phyloP scores from a whole-genome alignment of 2,888 invertebrate genomes.

The Cerastoderma edule region DNA sequence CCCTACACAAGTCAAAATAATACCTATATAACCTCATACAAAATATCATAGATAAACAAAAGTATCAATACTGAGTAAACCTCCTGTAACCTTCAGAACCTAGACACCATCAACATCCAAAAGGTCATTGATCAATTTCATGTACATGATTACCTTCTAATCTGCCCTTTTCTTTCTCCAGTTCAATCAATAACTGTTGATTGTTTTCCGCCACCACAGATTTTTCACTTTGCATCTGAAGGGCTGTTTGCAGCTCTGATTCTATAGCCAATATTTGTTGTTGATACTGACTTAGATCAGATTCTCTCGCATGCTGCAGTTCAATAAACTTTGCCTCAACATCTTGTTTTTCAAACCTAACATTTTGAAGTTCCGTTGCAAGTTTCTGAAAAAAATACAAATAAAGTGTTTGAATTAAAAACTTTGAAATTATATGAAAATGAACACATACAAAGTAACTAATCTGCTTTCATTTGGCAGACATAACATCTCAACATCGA shows the following conservation, averaged over 20 bases:
- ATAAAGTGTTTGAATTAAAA: too few species aligned
- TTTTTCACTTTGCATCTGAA: constrained; percentile 57
- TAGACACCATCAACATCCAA: too few species aligned
- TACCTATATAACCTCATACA: too few species aligned
- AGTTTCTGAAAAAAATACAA: constrained; percentile 66
- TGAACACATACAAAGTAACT: too few species aligned
- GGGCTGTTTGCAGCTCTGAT: constrained; percentile 59
- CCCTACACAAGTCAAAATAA: too few species aligned
- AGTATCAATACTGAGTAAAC: too few species aligned
- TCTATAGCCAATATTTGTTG: constrained; percentile 70
- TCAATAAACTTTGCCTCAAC: constrained; percentile 68
- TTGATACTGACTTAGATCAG: constrained; percentile 67
- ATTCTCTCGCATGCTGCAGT: constrained; percentile 64
- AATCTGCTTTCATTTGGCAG: too few species aligned
- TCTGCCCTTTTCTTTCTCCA: constrained; percentile 83
- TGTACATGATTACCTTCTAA: constrained; percentile 78
- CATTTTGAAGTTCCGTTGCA: constrained; percentile 70
- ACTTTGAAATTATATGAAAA: too few species aligned
- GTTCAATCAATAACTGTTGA: constrained; percentile 78
- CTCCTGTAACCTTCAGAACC: too few species aligned
- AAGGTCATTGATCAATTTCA: too few species aligned
- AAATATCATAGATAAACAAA: too few species aligned
- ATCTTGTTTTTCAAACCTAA: constrained; percentile 67
- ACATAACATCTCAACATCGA: too few species aligned
- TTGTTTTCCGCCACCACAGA: constrained; percentile 70